Evolutionary conservation across 2,797 vertebrate genomes (phyloP).

Genomic region (Myiotriccus ornatus): DNA sequence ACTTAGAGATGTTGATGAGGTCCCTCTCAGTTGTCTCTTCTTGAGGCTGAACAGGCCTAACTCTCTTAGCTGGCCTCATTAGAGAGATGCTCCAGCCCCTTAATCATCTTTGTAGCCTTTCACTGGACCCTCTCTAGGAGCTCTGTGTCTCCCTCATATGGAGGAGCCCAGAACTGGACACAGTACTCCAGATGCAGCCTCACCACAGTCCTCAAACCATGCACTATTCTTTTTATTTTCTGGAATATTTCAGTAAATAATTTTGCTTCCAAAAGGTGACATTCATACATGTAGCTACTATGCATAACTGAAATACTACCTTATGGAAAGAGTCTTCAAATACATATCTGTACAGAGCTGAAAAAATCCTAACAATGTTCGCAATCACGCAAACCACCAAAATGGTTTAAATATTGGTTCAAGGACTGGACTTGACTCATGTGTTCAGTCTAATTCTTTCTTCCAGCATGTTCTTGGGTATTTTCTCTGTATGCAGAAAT

Average conservation of each 20-base stretch:
- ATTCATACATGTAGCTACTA: background rate
- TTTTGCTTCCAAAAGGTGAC: background rate
- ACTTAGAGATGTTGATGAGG: background rate
- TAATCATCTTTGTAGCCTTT: background rate
- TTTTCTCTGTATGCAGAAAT: background rate
- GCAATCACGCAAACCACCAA: background rate
- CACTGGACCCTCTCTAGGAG: background rate
- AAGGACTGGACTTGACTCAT: background rate
- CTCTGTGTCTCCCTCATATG: background rate
- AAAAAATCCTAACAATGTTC: background rate
- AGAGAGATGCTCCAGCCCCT: background rate
- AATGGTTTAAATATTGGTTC: background rate
- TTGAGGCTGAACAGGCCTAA: background rate
- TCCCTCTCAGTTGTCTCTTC: background rate
- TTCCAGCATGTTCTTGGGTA: background rate
- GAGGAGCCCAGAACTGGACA: background rate
- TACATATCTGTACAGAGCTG: background rate
- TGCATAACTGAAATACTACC: background rate
- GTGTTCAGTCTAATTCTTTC: background rate
- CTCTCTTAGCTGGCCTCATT: background rate
- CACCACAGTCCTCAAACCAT: background rate
- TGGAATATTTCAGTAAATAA: background rate
- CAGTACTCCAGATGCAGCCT: background rate
- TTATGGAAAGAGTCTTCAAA: background rate
- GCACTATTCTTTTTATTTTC: background rate